Evolutionary conservation across 2,113 vertebrate species (phyloP).

Genomic region (Pelusios castaneus): DNA sequence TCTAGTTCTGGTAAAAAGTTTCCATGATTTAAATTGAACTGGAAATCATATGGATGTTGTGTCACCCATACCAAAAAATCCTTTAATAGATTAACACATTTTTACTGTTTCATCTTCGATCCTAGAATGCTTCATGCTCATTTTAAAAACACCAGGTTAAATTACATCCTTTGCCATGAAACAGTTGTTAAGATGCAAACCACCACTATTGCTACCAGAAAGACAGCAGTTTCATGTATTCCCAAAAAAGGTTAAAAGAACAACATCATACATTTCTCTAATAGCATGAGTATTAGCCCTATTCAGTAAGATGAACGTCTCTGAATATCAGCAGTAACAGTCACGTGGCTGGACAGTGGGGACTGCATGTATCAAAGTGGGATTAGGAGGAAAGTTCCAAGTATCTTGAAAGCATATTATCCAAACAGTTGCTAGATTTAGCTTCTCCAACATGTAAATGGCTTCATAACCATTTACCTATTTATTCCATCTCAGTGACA

Average conservation of each 20-base stretch:
- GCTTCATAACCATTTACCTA: background rate
- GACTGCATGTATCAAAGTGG: background rate
- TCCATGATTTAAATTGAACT: background rate
- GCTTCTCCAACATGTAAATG: background rate
- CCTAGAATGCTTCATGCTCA: background rate
- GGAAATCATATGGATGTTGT: background rate
- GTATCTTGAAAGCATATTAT: background rate
- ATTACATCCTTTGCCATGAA: background rate
- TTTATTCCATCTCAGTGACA: background rate
- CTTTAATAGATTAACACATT: background rate
- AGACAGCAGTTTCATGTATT: background rate
- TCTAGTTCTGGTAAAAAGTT: background rate
- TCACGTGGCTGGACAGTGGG: background rate
- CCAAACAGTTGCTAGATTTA: background rate
- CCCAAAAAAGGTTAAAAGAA: background rate
- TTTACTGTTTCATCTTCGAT: background rate
- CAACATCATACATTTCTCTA: background rate
- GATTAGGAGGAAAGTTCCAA: background rate
- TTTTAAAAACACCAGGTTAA: background rate
- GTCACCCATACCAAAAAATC: background rate
- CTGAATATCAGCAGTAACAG: background rate
- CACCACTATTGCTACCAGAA: background rate
- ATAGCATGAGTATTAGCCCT: background rate
- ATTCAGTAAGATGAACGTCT: background rate
- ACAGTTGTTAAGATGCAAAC: background rate